Evolutionary conservation across 2,797 vertebrate species (phyloP).

Genomic region (Molossus alvarezi): DNA sequence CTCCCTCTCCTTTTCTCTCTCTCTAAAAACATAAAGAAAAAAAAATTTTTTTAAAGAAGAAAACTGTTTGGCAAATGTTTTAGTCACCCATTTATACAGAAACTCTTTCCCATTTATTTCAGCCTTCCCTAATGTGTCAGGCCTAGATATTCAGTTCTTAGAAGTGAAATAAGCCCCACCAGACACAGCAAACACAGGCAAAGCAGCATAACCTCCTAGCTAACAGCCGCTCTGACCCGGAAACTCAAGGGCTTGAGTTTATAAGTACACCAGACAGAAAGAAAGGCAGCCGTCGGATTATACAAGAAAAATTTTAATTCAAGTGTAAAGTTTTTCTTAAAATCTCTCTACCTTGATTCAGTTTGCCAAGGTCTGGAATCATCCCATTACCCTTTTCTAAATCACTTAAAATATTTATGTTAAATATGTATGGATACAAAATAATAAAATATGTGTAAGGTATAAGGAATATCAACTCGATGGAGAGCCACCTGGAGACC

Average conservation of each 20-base stretch:
- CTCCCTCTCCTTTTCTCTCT: too few species aligned
- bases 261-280: not conserved
- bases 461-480: not conserved
- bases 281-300: not conserved
- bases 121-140: not conserved
- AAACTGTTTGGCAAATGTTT: conserved; percentile 1
- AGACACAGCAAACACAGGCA: not conserved
- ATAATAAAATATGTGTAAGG: not conserved
- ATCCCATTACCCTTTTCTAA: not conserved
- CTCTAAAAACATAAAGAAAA: too few species aligned
- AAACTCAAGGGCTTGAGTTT: not conserved
- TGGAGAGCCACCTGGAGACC: not conserved
- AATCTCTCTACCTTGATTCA: not conserved
- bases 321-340: conserved; percentile 32
- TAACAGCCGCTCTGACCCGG: not conserved
- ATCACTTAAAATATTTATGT: conserved; percentile 8
- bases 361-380: not conserved
- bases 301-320: conserved; percentile 34
- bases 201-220: not conserved
- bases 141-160: not conserved
- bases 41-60: not conserved
- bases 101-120: not conserved
- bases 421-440: conserved; percentile 13
- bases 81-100: not conserved
- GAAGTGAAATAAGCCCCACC: not conserved